Evolutionary conservation across 2,113 vertebrate genomes (phyloP), one percentile per base, ranked within the genome.

Genomic region (Chaetodon trifascialis): DNA sequence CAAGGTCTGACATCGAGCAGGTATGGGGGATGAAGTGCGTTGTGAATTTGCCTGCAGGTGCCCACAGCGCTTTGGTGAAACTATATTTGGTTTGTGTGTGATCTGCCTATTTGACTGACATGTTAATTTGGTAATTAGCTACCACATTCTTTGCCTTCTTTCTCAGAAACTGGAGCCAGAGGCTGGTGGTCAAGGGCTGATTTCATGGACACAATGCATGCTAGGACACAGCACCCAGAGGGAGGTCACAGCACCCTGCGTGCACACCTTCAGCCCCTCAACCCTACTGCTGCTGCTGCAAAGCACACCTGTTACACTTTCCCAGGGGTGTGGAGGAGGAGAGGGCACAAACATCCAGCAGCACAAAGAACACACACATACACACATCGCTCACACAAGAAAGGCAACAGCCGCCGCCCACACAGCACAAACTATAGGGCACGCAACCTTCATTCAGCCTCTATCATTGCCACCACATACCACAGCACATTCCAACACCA

Each of bases 231-330:
- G 56, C 23, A 73, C 62, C 17, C 64, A 34, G 14, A 56, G 59
- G 83, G 73, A 49, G 84, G 73, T 64, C 49, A 16, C 14, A 47
- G 73, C 65, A 68, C 52, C 77, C 74, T 38, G 25, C 62, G 11
- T 56, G 47, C 2, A 46, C 19, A 25, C 64, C 74, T 73, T 34
- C 68, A 36, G 47, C 19, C 76, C 70, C 60, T 58, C 62, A n/a
- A 94, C 92, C 95, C 94, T 95, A 92, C 94, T 95, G 92, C 66
- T 49, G 6, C 94, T 93, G 94, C 95, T 95, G 91, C 94, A 82
- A 94, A 89, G 94, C 92, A 96, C 96, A 98, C 96, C 96, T 97
- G 97, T 97, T 97, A 95, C 95, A 96, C 95, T 97, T 96, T 97
- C 96, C 96, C 96, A 97, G 92, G 94, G 95, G 91, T 94, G 88